Evolutionary conservation across 2,113 vertebrate species (phyloP), one percentile per base, ranked within the genome.

Genomic region (Sclerurus mexicanus): DNA sequence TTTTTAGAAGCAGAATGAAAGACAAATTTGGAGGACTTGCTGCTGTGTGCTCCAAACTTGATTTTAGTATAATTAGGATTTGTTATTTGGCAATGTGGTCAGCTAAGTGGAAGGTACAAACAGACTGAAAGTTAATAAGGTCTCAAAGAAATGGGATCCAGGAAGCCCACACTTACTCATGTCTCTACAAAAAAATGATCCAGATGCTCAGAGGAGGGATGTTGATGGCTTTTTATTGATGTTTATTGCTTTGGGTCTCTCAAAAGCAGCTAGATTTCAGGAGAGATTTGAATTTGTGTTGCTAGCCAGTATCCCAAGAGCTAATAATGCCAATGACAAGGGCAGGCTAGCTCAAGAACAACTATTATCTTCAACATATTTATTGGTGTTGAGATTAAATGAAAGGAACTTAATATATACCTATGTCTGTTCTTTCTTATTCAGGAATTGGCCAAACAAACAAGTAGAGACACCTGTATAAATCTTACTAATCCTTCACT

Each of bases 51-150:
- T 80, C 59, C 67, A 91, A 84, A 77, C 40, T 60, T 59, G 22
- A 93, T 92, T 88, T 89, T 72, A 89, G 68, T 56, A 19, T 73
- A 91, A 94, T 83, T 77, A 63, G 19, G 77, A n/a, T 87, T 87
- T 79, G 40, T 76, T 89, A 87, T 83, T 87, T 90, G 53, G 33
- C 63, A 80, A 53, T 9, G 15, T 83, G 71, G 63, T 67, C 87
- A 93, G 69, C 80, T 85, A 81, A 89, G 39, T 47, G 60, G 62
- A 85, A 94, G 52, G 60, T 10, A 69, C 30, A 83, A 81, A 73
- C 23, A 69, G 46, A 42, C 11, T 78, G 40, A 92, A 50, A 76
- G 17, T 60, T 63, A 49, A 75, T 55, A 89, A 79, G 4, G 16
- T 80, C 67, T 83, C 42, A 74, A 73, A 91, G n/a, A 91, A 76